These are phyloP conservation scores for Cnemophilus loriae DNA, from an alignment of 2,113 vertebrate species.

Conservation along the genomic window DNA sequence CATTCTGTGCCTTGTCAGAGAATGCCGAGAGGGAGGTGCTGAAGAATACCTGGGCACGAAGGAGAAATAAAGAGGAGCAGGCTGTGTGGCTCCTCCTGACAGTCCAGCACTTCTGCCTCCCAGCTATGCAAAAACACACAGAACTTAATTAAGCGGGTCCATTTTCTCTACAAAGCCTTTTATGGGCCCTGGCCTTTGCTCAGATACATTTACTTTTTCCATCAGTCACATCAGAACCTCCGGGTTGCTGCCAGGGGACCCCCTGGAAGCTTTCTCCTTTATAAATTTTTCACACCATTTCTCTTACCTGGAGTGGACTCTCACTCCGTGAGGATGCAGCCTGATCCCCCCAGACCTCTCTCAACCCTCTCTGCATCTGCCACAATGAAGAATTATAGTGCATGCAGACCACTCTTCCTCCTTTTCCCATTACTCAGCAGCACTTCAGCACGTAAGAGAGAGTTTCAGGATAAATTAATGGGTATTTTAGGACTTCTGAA, in stretches of 20 bases:
- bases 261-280: constrained; percentile 33
- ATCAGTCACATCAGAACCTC: constrained; percentile 21
- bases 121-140: not conserved
- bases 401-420: not conserved
- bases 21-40: not conserved
- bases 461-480: not conserved
- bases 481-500: not conserved
- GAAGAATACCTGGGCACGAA: not conserved
- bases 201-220: constrained; percentile 44
- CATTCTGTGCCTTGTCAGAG: not conserved
- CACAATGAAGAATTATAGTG: not conserved
- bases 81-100: not conserved
- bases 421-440: not conserved
- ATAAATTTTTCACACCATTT: constrained; percentile 34
- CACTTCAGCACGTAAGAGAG: not conserved
- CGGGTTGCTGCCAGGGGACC: not conserved
- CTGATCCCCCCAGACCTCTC: constrained; percentile 34
- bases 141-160: constrained; percentile 30
- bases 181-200: not conserved
- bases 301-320: constrained; percentile 49
- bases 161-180: constrained; percentile 38
- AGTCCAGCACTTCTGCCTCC: not conserved
- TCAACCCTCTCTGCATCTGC: not conserved
- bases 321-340: not conserved
- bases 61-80: not conserved